Percentiles rank a stretch among this genome's conserved stretches.
phyloP scores from a whole-genome alignment of 2,888 invertebrate genomes.

The Noctua janthe region DNA sequence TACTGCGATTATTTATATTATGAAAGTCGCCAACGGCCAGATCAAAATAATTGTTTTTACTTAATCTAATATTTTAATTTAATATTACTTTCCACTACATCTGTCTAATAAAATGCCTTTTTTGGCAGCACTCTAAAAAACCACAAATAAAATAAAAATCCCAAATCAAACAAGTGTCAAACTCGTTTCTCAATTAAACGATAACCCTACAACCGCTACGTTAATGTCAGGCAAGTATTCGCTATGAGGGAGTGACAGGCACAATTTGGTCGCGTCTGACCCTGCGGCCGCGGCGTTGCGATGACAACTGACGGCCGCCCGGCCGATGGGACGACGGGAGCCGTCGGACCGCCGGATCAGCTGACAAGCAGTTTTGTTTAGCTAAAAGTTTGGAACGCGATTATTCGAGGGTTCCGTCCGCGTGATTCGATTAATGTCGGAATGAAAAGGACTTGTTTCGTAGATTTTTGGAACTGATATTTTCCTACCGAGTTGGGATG shows the following conservation, averaged over 20 bases:
- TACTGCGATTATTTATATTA: too few relatives aligned
- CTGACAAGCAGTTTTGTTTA: conserved; percentile 74
- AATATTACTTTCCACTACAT: background rate
- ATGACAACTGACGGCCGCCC: conserved; percentile 70
- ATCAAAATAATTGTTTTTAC: background rate
- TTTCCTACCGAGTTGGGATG: background rate
- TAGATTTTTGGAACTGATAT: background rate
- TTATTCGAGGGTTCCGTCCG: conserved; percentile 41
- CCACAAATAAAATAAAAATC: background rate
- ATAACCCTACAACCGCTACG: conserved; percentile 70
- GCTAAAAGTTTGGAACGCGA: conserved; percentile 54
- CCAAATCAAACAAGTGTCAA: conserved; percentile 41
- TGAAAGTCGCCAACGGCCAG: background rate
- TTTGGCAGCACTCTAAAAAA: background rate
- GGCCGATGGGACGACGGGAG: conserved; percentile 53
- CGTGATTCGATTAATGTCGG: conserved; percentile 40
- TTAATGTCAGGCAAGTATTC: conserved; percentile 75
- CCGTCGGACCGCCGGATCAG: conserved; percentile 51
- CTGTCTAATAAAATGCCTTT: background rate
- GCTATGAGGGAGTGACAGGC: conserved; percentile 75
- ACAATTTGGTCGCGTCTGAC: conserved; percentile 80
- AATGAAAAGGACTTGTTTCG: conserved; percentile 11
- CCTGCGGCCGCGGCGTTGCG: conserved; percentile 67
- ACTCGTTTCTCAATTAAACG: conserved; percentile 52
- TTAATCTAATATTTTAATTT: too few relatives aligned